Evolutionary conservation across 2,888 invertebrate genomes (phyloP).

Genomic region (Noctua comes): DNA sequence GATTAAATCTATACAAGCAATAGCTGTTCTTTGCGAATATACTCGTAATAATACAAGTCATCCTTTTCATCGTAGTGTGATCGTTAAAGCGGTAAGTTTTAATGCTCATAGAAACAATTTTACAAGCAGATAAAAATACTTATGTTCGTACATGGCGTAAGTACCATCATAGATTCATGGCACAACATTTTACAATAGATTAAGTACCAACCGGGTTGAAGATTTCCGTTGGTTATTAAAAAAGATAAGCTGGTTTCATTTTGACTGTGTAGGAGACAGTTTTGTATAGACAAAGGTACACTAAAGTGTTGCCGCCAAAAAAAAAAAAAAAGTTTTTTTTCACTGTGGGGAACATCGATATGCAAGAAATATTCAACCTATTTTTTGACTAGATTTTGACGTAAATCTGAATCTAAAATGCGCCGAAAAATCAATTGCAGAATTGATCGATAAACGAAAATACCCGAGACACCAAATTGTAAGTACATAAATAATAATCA

Average conservation of each 20-base stretch:
- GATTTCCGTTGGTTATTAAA: background rate
- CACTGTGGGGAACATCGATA: too few species aligned
- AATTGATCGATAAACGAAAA: background rate
- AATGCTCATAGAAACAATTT: background rate
- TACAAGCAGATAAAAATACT: background rate
- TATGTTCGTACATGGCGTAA: background rate
- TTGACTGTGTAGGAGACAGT: background rate
- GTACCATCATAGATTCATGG: background rate
- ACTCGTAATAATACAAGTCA: slow-evolving; percentile 35
- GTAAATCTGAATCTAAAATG: background rate
- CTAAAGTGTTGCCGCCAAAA: too few species aligned
- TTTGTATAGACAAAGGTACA: background rate
- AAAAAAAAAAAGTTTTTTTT: too few species aligned
- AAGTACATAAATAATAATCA: background rate
- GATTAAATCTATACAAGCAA: slow-evolving; percentile 30
- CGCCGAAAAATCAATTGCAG: too few species aligned
- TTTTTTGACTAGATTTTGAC: background rate
- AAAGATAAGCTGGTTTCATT: background rate
- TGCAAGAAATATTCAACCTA: background rate
- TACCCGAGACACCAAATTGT: background rate
- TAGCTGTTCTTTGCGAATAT: background rate
- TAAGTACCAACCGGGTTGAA: background rate
- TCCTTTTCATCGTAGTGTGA: slow-evolving; percentile 1
- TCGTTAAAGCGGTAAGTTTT: background rate
- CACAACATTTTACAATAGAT: background rate